A percentile compares a stretch with the other conserved stretches of the same genome.
phyloP scores from a whole-genome alignment of 2,113 vertebrate species.

The Hippotragus niger region DNA sequence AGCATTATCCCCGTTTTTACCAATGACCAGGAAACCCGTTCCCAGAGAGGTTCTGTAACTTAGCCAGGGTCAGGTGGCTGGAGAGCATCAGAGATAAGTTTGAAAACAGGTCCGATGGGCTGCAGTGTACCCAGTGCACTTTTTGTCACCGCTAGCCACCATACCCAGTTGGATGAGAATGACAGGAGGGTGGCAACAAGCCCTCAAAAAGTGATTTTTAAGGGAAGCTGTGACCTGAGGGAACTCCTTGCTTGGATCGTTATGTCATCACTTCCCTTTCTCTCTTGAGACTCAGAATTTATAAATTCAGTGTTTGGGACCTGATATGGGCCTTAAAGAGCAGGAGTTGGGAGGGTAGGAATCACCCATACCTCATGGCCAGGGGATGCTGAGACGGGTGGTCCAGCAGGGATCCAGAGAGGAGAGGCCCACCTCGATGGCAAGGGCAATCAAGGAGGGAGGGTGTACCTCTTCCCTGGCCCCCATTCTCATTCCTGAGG shows the following conservation, averaged over 20 bases:
- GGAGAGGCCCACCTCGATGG: background rate
- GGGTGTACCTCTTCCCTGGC: background rate
- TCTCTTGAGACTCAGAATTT: background rate
- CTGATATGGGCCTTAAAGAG: background rate
- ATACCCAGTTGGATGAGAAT: background rate
- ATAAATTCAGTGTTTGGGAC: background rate
- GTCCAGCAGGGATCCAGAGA: background rate
- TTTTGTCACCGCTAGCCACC: background rate
- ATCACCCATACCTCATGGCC: background rate
- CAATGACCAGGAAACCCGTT: background rate
- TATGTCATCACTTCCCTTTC: background rate
- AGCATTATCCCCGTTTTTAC: background rate
- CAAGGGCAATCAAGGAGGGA: background rate
- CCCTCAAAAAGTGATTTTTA: background rate
- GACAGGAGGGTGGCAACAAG: background rate
- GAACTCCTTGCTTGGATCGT: background rate
- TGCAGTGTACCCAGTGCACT: background rate
- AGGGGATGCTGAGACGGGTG: background rate
- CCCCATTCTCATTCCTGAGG: background rate
- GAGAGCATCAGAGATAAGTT: background rate
- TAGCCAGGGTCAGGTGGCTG: background rate
- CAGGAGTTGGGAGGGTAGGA: background rate
- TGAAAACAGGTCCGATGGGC: background rate
- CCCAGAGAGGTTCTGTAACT: background rate
- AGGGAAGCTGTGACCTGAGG: background rate